These are phyloP conservation scores for Coilia nasus DNA, from an alignment of 2,797 vertebrate species.

Conservation along the genomic window DNA sequence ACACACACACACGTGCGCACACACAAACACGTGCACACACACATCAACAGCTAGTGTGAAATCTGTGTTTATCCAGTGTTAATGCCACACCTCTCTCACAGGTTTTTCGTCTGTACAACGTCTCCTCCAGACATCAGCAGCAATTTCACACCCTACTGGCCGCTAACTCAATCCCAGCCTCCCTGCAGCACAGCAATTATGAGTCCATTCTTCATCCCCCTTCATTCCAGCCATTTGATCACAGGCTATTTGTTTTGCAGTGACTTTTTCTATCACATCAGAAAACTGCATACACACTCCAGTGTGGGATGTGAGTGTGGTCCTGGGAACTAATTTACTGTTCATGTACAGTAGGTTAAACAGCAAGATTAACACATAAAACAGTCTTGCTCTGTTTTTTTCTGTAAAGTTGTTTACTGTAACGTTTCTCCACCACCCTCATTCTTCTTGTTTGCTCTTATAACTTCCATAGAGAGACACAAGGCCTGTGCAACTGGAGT, in stretches of 20 bases:
- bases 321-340: background rate
- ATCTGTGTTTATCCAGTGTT: background rate
- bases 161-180: slow-evolving; percentile 74
- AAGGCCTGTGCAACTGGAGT: background rate
- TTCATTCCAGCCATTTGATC: background rate
- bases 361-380: background rate
- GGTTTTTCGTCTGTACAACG: background rate
- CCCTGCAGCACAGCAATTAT: too few relatives aligned
- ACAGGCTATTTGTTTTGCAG: background rate
- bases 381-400: background rate
- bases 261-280: background rate
- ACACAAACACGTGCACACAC: background rate
- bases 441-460: background rate
- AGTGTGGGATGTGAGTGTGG: background rate
- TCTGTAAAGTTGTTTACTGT: background rate
- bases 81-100: slow-evolving; percentile 2
- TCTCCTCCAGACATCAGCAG: slow-evolving; percentile 34
- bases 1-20: background rate
- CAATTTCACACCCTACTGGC: slow-evolving; percentile 75
- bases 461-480: slow-evolving; percentile 1
- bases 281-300: background rate
- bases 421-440: background rate
- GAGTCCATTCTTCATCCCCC: slow-evolving; percentile 25
- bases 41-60: background rate
- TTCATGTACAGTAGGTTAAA: background rate